A percentile compares a stretch with the other conserved stretches of the same genome.
phyloP scores from a whole-genome alignment of 2,888 invertebrate genomes.

The Hyles lineata region DNA sequence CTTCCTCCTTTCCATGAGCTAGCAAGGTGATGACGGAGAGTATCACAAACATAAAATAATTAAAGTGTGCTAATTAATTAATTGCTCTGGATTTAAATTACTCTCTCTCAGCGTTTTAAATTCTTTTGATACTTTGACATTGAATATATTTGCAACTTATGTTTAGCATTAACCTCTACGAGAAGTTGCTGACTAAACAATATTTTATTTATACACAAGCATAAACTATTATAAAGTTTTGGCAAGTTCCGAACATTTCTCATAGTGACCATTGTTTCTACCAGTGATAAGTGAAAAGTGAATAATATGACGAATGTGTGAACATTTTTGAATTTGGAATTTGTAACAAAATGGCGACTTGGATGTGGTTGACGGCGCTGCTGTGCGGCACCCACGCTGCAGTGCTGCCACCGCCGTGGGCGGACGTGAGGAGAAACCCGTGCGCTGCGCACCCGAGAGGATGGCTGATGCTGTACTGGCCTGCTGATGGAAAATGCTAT shows the following conservation, averaged over 20 bases:
- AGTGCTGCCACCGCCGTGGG: slow-evolving; percentile 94
- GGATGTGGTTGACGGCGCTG: slow-evolving; percentile 73
- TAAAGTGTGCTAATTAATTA: no score
- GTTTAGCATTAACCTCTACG: no score
- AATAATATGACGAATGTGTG: slow-evolving; percentile 28
- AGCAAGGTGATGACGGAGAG: no score
- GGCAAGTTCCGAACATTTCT: not conserved
- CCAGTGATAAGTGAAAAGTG: slow-evolving; percentile 2
- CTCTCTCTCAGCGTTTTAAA: no score
- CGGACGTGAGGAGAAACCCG: slow-evolving; percentile 91
- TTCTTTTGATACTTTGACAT: no score
- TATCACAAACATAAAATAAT: no score
- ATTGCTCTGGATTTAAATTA: no score
- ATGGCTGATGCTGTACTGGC: slow-evolving; percentile 95
- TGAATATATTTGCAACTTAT: no score
- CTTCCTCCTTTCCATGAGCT: no score
- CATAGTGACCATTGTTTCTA: slow-evolving; percentile 5
- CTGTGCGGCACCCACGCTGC: slow-evolving; percentile 83
- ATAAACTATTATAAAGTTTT: not conserved
- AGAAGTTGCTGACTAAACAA: no score
- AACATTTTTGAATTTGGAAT: slow-evolving; percentile 36
- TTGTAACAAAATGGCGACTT: slow-evolving; percentile 62
- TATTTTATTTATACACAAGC: no score
- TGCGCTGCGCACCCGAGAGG: slow-evolving; percentile 92
- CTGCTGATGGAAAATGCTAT: slow-evolving; percentile 92